These are phyloP conservation scores for Agrilus mali DNA, from an alignment of 2,888 invertebrate species.

Conservation along the genomic window DNA sequence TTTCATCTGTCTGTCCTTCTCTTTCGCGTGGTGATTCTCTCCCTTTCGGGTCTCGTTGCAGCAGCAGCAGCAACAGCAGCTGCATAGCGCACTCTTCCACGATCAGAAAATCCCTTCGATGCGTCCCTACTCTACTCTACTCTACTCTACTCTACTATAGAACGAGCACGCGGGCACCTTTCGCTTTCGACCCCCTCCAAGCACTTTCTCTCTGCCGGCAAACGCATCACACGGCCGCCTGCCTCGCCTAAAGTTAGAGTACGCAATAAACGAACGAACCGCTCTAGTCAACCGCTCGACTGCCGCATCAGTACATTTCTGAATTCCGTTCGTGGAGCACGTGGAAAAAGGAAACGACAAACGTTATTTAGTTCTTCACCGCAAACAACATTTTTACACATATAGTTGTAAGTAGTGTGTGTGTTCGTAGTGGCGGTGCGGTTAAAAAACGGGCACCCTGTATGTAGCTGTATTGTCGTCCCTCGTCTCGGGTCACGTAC, in stretches of 20 bases:
- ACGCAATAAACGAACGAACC: too few species aligned
- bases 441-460: too few species aligned
- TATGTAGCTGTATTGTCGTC: too few species aligned
- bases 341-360: too few species aligned
- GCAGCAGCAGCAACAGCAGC: slow-evolving; percentile 19
- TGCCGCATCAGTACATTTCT: too few species aligned
- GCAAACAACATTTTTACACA: too few species aligned
- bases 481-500: neutral
- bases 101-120: slow-evolving; percentile 6
- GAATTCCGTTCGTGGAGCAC: too few species aligned
- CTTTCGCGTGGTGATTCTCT: slow-evolving; percentile 31
- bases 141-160: neutral
- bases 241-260: neutral
- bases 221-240: neutral
- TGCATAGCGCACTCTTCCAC: slow-evolving; percentile 6
- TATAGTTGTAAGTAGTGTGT: too few species aligned
- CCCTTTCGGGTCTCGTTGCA: slow-evolving; percentile 39
- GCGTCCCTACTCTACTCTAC: slow-evolving; percentile 26
- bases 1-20: slow-evolving; percentile 52
- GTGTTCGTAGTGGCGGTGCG: too few species aligned
- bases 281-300: too few species aligned
- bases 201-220: slow-evolving; percentile 3
- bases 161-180: neutral
- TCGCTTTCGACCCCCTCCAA: neutral
- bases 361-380: too few species aligned